These are phyloP conservation scores for Heliconius hewitsoni DNA, from an alignment of 1,140 invertebrate species.

Conservation along the genomic window DNA sequence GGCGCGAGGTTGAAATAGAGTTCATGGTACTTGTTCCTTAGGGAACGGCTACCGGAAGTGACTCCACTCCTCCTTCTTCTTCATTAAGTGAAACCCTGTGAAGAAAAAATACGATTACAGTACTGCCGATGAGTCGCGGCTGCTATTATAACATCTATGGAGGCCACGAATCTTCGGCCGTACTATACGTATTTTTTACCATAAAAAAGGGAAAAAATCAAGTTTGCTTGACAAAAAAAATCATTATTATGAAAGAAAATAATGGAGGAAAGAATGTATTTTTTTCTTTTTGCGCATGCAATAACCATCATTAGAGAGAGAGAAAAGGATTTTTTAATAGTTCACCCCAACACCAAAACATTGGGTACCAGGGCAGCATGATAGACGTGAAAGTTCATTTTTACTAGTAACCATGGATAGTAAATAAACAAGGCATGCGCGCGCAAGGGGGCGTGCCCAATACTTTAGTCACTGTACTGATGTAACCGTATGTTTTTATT, in stretches of 20 bases:
- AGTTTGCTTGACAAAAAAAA: no score
- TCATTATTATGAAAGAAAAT: no score
- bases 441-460: neutral
- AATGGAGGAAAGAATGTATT: no score
- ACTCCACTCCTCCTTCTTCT: neutral
- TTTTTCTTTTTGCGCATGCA: neutral
- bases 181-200: no score
- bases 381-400: neutral
- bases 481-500: no score
- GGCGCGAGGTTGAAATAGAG: neutral
- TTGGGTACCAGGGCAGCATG: neutral
- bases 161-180: no score
- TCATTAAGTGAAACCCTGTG: no score
- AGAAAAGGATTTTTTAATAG: neutral
- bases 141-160: no score
- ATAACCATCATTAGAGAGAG: neutral
- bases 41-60: neutral
- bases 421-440: neutral
- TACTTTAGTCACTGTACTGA: neutral
- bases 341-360: constrained; percentile 12
- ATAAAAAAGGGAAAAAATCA: no score
- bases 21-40: neutral
- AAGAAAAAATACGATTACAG: no score
- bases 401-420: neutral
- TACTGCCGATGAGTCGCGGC: no score